Evolutionary conservation across 1,140 invertebrate species (phyloP).

Genomic region (Eupeodes corollae): DNA sequence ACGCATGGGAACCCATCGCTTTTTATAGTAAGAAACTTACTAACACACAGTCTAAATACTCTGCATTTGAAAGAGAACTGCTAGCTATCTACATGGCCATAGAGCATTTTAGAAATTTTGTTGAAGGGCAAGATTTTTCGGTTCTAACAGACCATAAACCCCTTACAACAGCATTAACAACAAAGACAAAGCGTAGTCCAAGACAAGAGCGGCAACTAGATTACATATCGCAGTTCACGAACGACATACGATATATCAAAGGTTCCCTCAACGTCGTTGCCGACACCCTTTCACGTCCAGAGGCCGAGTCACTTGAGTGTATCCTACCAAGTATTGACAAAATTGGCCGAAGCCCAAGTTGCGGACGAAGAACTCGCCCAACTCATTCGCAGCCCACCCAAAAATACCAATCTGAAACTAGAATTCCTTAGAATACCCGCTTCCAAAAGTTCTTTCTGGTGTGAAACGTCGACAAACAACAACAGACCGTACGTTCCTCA

Average conservation of each 20-base stretch:
- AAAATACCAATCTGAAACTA: not conserved
- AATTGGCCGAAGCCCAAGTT: too few relatives aligned
- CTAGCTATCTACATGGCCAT: slow-evolving; percentile 23
- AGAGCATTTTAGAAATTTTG: slow-evolving; percentile 6
- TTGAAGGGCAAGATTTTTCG: slow-evolving; percentile 33
- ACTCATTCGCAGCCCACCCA: not conserved
- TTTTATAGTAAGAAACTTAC: not conserved
- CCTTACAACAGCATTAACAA: slow-evolving; percentile 22
- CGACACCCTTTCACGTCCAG: slow-evolving; percentile 24
- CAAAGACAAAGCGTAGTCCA: slow-evolving; percentile 18
- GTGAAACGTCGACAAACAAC: slow-evolving; percentile 3
- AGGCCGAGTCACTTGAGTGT: too few relatives aligned
- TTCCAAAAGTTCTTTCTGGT: not conserved
- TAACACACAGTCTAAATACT: slow-evolving; percentile 5
- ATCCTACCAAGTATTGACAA: too few relatives aligned
- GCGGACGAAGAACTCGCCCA: too few relatives aligned
- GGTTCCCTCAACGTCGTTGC: slow-evolving; percentile 30
- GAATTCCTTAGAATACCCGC: not conserved
- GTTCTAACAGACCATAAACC: slow-evolving; percentile 38
- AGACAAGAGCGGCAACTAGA: slow-evolving; percentile 27
- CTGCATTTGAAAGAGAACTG: slow-evolving; percentile 29
- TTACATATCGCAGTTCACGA: slow-evolving; percentile 33
- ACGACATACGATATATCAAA: slow-evolving; percentile 25
- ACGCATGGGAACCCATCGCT: not conserved
- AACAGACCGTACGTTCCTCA: slow-evolving; percentile 1